Base-by-base conservation (phyloP, 2,888 invertebrate species). In the Congeria kusceri region DNA sequence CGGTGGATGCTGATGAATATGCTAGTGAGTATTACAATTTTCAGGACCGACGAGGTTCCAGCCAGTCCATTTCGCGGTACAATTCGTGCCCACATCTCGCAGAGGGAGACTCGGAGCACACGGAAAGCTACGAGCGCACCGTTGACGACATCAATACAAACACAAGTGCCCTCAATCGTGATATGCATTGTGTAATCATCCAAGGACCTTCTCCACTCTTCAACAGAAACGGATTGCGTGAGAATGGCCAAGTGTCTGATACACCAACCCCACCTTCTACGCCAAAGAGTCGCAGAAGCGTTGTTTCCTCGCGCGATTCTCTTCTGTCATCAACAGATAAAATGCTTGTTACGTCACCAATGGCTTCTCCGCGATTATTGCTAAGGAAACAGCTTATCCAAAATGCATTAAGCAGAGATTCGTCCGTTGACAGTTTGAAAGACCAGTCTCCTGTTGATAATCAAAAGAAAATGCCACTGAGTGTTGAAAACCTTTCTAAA, bases 211-310 rank as follows among this genome's bases (percentile, higher is more conserved):
- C 80, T 20, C 80, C 82, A 3, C 44, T 81, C 20, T 25, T 74
- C 25, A 62, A 56, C 25, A 73, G 66, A 46, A 73, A 65, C 28
- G 25, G 59, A 18, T 73, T 47, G 53, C 56, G 70, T 63, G 81
- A 81, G 66, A 81, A 81, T 58, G 81, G 77, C 53, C 73, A 71
- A 57, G 76, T 87, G 13, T 89, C 88, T 0, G 84, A 80, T 44
- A 89, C 90, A 1, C 89, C 89, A 15, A 89, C 88, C 0, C 89
- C 90, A 0, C 90, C 90, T 0, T 90, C 90, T 4, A 86, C 90
- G 3, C 89, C 89, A 7, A 86, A 85, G 59, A 90, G 90, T 76
- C 77, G 87, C 13, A 75, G 86, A 20, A 89, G 87, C 64, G 65
- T 75, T 25, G 63, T 81, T 39, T 87, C 88, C 20, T 69, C 86